phyloP scores from a whole-genome alignment of 1,140 invertebrate genomes.

The Bombus terrestris region DNA sequence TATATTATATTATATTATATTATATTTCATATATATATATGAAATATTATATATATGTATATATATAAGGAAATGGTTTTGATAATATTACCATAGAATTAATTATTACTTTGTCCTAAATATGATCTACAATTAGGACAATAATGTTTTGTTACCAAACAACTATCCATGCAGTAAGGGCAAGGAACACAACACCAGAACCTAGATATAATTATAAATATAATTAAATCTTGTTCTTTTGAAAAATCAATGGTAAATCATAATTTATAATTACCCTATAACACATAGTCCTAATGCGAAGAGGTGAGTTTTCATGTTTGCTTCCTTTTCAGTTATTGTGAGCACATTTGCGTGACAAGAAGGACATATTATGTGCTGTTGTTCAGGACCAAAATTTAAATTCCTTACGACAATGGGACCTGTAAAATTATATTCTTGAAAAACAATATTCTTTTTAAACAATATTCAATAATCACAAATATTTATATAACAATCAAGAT shows the following conservation, averaged over 20 bases:
- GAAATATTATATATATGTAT: too few species aligned
- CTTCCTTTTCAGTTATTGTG: constrained; percentile 81
- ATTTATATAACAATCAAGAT: neutral
- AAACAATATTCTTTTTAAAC: neutral
- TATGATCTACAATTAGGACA: constrained; percentile 86
- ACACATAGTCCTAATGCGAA: constrained; percentile 85
- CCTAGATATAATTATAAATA: constrained; percentile 77
- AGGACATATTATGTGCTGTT: constrained; percentile 82
- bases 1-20: neutral
- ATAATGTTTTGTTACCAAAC: constrained; percentile 85
- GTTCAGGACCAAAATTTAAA: constrained; percentile 78
- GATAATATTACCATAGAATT: neutral
- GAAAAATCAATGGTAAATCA: constrained; percentile 7
- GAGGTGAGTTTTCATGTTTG: constrained; percentile 84
- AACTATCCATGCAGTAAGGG: constrained; percentile 87
- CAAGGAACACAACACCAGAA: constrained; percentile 85
- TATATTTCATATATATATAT: neutral
- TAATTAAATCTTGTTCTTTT: neutral
- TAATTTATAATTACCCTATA: constrained; percentile 78
- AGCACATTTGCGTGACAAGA: constrained; percentile 82
- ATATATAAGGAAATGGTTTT: neutral
- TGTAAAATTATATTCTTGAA: constrained; percentile 29
- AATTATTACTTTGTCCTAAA: constrained; percentile 80
- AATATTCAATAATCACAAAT: neutral
- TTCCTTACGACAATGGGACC: constrained; percentile 58